Percentiles rank a stretch among this genome's conserved stretches.
Evolutionary conservation across 2,888 invertebrate species (phyloP).

Genomic region (Ectemnius cavifrons): DNA sequence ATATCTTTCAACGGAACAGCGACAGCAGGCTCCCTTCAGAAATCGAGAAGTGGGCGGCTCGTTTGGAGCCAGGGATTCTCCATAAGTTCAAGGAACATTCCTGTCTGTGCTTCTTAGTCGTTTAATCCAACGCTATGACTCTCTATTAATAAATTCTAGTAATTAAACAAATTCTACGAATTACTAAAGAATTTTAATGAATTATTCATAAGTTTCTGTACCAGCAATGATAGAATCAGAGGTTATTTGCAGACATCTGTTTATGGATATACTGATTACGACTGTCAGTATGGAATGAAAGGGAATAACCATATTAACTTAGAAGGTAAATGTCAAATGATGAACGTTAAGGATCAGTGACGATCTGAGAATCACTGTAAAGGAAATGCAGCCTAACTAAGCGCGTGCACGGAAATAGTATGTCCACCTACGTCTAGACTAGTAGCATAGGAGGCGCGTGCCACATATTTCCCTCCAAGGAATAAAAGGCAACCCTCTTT

Average conservation of each 20-base stretch:
- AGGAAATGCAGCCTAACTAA: conserved; percentile 21
- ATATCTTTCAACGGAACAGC: conserved; percentile 28
- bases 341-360: background rate
- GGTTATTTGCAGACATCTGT: too few relatives aligned
- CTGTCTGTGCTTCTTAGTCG: background rate
- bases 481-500: conserved; percentile 45
- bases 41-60: background rate
- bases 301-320: too few relatives aligned
- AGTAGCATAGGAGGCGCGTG: conserved; percentile 52
- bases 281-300: too few relatives aligned
- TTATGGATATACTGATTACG: too few relatives aligned
- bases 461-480: conserved; percentile 44
- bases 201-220: too few relatives aligned
- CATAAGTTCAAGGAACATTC: background rate
- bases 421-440: conserved; percentile 39
- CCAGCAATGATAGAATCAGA: too few relatives aligned
- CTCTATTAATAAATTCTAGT: too few relatives aligned
- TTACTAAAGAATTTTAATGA: too few relatives aligned
- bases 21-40: conserved; percentile 2
- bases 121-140: background rate
- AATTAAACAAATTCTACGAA: too few relatives aligned
- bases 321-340: too few relatives aligned
- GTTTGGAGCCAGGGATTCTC: background rate
- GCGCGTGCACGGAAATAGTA: conserved; percentile 40
- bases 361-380: conserved; percentile 38